These are phyloP conservation scores for Cuculus canorus DNA, from an alignment of 2,797 vertebrate genomes.

Conservation along the genomic window DNA sequence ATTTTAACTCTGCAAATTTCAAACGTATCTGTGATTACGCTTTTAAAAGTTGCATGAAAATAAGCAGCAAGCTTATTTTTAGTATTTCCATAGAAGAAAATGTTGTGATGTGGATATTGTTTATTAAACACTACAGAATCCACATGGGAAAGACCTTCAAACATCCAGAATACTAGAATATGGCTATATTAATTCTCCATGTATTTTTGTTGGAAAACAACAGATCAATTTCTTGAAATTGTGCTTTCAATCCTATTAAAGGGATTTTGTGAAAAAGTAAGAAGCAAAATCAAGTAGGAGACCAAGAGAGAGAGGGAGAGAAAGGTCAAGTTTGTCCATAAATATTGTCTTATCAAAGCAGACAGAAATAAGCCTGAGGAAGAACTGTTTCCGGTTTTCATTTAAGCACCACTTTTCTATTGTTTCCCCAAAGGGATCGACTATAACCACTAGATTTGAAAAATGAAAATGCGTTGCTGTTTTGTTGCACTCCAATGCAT, in stretches of 20 bases:
- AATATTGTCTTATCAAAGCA: neutral
- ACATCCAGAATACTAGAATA: neutral
- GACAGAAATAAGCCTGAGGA: neutral
- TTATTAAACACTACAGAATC: neutral
- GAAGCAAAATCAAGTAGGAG: neutral
- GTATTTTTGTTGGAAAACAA: neutral
- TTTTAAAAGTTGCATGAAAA: neutral
- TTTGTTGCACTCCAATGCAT: neutral
- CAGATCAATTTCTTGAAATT: neutral
- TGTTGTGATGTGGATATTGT: neutral
- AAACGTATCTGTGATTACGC: neutral
- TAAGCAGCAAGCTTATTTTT: neutral
- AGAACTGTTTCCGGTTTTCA: neutral
- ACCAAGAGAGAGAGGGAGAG: neutral
- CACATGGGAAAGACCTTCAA: neutral
- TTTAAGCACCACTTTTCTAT: neutral
- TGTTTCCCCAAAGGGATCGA: neutral
- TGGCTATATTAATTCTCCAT: neutral
- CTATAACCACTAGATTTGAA: neutral
- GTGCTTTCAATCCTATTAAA: neutral
- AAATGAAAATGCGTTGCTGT: neutral
- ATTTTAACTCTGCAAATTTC: neutral
- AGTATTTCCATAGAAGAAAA: neutral
- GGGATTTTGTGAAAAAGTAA: neutral
- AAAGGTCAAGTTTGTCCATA: neutral